Evolutionary conservation across 1,140 invertebrate genomes (phyloP), one percentile per base, ranked within the genome.

Genomic region (Triops cancriformis): DNA sequence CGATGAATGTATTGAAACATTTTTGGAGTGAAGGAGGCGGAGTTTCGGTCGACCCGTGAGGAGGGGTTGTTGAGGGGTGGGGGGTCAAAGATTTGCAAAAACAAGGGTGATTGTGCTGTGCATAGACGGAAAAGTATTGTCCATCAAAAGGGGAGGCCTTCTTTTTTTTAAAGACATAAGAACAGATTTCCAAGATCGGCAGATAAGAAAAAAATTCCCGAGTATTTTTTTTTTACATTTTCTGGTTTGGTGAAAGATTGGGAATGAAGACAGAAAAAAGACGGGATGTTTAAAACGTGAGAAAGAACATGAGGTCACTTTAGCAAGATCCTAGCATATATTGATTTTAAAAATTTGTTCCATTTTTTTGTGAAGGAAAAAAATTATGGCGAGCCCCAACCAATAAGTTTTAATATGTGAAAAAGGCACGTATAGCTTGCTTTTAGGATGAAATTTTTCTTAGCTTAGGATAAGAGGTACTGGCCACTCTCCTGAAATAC

Each of bases 351-450:
- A 37, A 37, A 64, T 64, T 64, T 18, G 51, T 64, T 64, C 18
- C 51, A 6, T 23, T 64, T 23, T 23, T 64, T 37, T 2, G 31
- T 4, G 31, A 37, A 37, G 51, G 43, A n/a, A 23, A 64, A 14
- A 64, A n/a, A 23, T 3, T 64, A 23, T 64, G 51, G 51, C 51
- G 10, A 64, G 51, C 51, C 51, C 31, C 51, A 64, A 64, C 23
- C 51, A 64, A 64, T 64, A 64, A 18, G 14, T 64, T 64, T 64
- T 64, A 37, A 37, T 37, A 12, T 64, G 23, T 18, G 11, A 45
- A 64, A 64, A 64, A 64, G 51, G 51, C 51, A 64, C 51, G 51
- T 64, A 64, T 64, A 64, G 51, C 51, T 64, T 64, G 51, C 51
- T 64, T 37, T 37, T 64, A 64, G 23, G n/a, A 64, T 64, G 18